Base-by-base conservation (phyloP, 2,888 invertebrate genomes). In the Hipparchia semele region DNA sequence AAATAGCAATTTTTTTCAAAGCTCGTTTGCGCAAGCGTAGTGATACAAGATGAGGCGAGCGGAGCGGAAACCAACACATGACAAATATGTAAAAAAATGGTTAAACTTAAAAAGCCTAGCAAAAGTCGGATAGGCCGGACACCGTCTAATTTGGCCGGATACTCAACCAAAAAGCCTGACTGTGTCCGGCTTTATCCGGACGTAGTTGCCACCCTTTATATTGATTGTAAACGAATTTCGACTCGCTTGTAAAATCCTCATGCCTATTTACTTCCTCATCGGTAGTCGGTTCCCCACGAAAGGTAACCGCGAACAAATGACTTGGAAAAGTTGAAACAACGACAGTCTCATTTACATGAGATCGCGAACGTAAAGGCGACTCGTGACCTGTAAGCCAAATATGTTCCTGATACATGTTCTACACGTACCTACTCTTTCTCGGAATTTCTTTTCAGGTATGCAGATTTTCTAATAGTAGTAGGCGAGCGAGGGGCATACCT, bases 261-360 rank as follows among this genome's bases (percentile, higher is more conserved):
- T 33, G 59, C 13, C 59, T 33, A 68, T 68, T 68, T 59, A n/a
- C 59, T 59, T 33, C 51, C 39, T 7, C 49, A 23, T 49, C 46
- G 9, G 49, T 13, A 62, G 12, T 33, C 9, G 60, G 12, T 10
- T 61, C 23, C 69, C 75, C 73, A 5, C 73, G 65, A 65, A 73
- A 71, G 67, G 70, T 73, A 74, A 71, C 73, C 62, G 73, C n/a
- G 66, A 74, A 70, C 74, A 75, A 77, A 77, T 75, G 73, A 74
- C 64, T 51, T 33, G 72, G 64, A 74, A 76, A 72, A 75, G 68
- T 74, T 71, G 69, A 72, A 68, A 72, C 73, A 77, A 72, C 59
- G 70, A 65, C 39, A 45, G 74, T 79, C 72, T 81, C 78, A 80
- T 82, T 83, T 82, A 80, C 83, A 82, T 81, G 80, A 81, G 79